Conservation (phyloP, 2,797 vertebrate species). For the Leuciscus waleckii region DNA sequence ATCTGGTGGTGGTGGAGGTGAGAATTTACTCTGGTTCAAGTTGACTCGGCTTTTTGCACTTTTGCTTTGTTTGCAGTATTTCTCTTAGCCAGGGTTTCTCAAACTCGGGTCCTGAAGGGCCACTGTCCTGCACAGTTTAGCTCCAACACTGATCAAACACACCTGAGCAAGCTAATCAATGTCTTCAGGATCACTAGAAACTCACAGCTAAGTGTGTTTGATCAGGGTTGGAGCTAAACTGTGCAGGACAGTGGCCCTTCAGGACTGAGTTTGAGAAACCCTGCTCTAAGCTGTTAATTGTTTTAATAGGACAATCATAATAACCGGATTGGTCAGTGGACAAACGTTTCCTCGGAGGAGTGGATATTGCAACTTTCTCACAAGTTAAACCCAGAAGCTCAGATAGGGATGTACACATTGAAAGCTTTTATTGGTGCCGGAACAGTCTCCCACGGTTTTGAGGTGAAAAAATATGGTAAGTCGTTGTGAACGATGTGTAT, state of each 20-base stretch:
- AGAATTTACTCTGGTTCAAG: not conserved
- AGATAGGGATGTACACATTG: conserved; percentile 29
- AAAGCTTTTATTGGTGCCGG: not conserved
- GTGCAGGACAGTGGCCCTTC: no score
- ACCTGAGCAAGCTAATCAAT: no score
- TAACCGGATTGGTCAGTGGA: conserved; percentile 55
- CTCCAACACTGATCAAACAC: no score
- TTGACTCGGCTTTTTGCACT: no score
- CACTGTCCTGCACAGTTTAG: no score
- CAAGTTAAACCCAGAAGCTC: conserved; percentile 45
- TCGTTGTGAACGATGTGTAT: not conserved
- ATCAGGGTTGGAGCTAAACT: no score
- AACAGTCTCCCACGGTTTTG: conserved; percentile 9
- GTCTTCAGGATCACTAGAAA: no score
- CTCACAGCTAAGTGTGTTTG: no score
- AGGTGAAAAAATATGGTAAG: conserved; percentile 57
- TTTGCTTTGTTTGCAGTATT: not conserved
- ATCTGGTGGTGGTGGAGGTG: conserved; percentile 8
- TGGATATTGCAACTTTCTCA: conserved; percentile 57
- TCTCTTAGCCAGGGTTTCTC: not conserved
- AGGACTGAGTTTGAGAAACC: no score
- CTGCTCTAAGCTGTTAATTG: not conserved
- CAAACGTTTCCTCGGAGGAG: conserved; percentile 13
- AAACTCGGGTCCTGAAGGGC: no score
- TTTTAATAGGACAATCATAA: conserved; percentile 34